These are phyloP conservation scores for Galagoides demidoff DNA, from an alignment of 2,797 vertebrate genomes.

Conservation along the genomic window DNA sequence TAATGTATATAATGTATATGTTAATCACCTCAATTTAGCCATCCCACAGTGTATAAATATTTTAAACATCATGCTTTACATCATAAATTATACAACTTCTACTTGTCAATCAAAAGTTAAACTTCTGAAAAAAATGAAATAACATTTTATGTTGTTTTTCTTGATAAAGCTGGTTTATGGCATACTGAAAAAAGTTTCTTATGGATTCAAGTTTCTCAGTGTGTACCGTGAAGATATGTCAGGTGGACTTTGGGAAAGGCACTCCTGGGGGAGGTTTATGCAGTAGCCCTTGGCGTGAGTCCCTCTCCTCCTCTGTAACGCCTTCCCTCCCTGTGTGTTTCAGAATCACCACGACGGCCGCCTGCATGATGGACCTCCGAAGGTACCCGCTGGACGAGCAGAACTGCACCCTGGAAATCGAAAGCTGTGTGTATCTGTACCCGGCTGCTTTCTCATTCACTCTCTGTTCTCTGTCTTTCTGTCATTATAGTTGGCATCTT, in stretches of 20 bases:
- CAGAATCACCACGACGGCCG: constrained; percentile 99
- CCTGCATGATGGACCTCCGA: constrained; percentile 99
- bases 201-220: background rate
- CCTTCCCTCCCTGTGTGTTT: constrained; percentile 70
- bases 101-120: background rate
- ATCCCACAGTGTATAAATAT: background rate
- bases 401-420: constrained; percentile 99
- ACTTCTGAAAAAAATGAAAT: background rate
- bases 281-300: background rate
- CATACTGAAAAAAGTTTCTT: background rate
- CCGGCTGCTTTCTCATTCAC: background rate
- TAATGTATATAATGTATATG: too few species aligned
- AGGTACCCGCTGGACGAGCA: constrained; percentile 98
- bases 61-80: background rate
- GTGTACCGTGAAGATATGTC: background rate
- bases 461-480: background rate
- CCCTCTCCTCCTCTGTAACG: background rate
- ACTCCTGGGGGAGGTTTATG: fast-evolving
- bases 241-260: too few species aligned
- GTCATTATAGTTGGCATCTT: background rate
- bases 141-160: background rate
- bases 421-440: constrained; percentile 94
- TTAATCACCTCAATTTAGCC: background rate
- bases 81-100: background rate
- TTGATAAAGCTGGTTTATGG: background rate